Base-by-base conservation (phyloP, 2,113 vertebrate species). In the Protobothrops mucrosquamatus region DNA sequence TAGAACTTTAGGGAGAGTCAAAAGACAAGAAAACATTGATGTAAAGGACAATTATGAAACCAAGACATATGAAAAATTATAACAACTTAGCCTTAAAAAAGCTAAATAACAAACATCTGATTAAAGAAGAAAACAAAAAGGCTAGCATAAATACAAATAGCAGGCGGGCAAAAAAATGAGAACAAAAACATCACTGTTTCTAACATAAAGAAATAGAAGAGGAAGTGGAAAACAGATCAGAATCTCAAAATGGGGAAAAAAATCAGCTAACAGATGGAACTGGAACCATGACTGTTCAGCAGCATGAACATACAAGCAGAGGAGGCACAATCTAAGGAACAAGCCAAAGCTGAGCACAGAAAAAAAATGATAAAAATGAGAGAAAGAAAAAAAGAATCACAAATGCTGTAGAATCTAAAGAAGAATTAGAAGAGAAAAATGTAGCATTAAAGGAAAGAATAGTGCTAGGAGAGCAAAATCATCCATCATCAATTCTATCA, bases 241-340 rank as follows among this genome's bases (percentile, higher is more conserved):
- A 88, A 57, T 48, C 10, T 88, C 39, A 46, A 88, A 74, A 74
- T 54, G 51, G 48, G 26, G 48, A 85, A 85, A 46, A 85, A 55
- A 55, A 74, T 92, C 85, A 46, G 52, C 43, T 57, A 55, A 57
- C 90, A 91, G 90, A 91, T 91, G 85, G 56, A 22, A 92, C 51
- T 64, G 51, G 85, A 87, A 74, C 61, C 59, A 43, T 51, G 48
- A 88, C 51, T 92, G n/a, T 74, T 88, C 57, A 92, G 34, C 34
- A 81, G 48, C 8, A 56, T 10, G 48, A 69, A 61, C 24, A 34
- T 52, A 29, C 48, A 46, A 56, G 61, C 87, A 56, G 39, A 89
- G 92, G 46, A 64, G 20, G 48, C 87, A 81, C 24, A 81, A 10
- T 81, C 56, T 43, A 29, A 56, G 39, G 39, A 92, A 56, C 55